Conservation (phyloP, 2,797 vertebrate genomes). For the Chiroxiphia lanceolata region DNA sequence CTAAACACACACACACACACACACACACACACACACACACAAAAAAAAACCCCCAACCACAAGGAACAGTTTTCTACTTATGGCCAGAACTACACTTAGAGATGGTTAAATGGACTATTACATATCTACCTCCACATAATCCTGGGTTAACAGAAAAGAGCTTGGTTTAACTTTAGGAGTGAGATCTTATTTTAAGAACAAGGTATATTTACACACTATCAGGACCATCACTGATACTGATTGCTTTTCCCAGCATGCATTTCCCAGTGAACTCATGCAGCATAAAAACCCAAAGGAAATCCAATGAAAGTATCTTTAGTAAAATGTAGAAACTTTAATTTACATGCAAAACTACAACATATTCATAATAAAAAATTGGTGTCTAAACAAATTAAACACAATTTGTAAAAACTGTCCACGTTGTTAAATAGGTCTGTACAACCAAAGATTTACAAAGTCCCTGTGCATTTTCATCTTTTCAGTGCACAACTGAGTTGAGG, state of each 20-base stretch:
- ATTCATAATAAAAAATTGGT: conserved; percentile 52
- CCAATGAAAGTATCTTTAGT: neutral
- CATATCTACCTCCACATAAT: neutral
- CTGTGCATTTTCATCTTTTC: conserved; percentile 55
- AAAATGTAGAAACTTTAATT: conserved; percentile 81
- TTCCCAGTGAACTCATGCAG: neutral
- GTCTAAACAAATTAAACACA: conserved; percentile 47
- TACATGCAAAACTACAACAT: conserved; percentile 72
- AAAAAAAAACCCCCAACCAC: neutral
- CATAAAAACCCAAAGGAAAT: neutral
- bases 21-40: neutral
- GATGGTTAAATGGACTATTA: neutral
- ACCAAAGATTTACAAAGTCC: conserved; percentile 72
- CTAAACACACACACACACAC: neutral
- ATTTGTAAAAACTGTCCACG: conserved; percentile 55
- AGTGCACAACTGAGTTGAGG: conserved; percentile 95
- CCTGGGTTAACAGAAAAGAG: neutral
- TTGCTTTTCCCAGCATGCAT: neutral
- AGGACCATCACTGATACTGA: neutral
- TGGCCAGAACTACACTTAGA: neutral
- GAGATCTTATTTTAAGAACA: neutral
- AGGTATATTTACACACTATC: neutral
- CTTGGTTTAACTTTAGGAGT: neutral
- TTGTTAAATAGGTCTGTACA: conserved; percentile 74
- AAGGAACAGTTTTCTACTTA: neutral